phyloP scores from a whole-genome alignment of 2,797 vertebrate genomes.

The Borostomias antarcticus region DNA sequence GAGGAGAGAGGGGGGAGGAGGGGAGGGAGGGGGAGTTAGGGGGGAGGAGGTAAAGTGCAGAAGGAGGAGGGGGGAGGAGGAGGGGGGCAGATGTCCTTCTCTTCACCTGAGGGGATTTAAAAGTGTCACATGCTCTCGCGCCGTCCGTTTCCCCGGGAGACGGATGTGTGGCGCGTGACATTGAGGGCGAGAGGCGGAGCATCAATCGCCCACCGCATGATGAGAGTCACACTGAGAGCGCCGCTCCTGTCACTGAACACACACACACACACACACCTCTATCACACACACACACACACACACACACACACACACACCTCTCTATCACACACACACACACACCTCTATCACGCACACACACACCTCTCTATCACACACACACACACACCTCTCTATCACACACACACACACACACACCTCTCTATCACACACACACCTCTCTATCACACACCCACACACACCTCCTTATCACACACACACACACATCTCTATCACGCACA shows the following conservation, averaged over 20 bases:
- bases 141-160: slow-evolving; percentile 68
- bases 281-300: slow-evolving; percentile 11
- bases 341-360: neutral
- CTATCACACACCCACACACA: neutral
- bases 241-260: slow-evolving; percentile 15
- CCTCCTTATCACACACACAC: neutral
- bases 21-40: neutral
- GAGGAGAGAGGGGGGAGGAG: neutral
- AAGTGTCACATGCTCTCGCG: slow-evolving; percentile 56
- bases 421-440: neutral
- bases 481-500: neutral
- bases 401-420: neutral
- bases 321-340: neutral
- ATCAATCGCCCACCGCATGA: slow-evolving; percentile 45
- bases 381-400: neutral
- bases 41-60: neutral
- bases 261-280: slow-evolving; percentile 11
- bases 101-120: slow-evolving; percentile 57
- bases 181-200: slow-evolving; percentile 49
- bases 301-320: neutral
- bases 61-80: slow-evolving; percentile 22
- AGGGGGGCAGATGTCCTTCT: slow-evolving; percentile 69
- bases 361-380: no score
- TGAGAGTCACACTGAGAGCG: slow-evolving; percentile 28
- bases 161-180: slow-evolving; percentile 70